Evolutionary conservation across 1,140 invertebrate genomes (phyloP).

Genomic region (Pogonomyrmex californicus): DNA sequence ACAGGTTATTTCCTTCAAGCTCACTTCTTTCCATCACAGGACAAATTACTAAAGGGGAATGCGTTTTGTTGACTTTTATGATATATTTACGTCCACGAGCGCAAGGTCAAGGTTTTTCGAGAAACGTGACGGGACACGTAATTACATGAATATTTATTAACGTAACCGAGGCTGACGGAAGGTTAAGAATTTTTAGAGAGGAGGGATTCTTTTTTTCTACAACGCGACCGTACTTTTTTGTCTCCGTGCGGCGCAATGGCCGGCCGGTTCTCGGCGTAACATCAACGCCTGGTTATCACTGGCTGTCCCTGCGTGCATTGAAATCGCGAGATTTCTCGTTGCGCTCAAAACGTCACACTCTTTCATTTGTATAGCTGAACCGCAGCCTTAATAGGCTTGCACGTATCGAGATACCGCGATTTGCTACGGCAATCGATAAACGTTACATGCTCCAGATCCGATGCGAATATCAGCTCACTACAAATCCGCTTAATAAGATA

Average conservation of each 20-base stretch:
- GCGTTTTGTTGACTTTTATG: background rate
- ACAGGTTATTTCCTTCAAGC: background rate
- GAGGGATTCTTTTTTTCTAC: background rate
- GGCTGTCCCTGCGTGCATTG: constrained; percentile 78
- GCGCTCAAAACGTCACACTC: background rate
- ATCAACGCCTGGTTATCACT: constrained; percentile 80
- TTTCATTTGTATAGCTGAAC: constrained; percentile 1
- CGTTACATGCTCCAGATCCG: constrained; percentile 16
- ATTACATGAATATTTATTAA: constrained; percentile 46
- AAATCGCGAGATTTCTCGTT: constrained; percentile 78
- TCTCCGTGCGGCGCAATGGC: background rate
- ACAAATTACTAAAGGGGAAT: background rate
- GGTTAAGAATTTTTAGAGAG: background rate
- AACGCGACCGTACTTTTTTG: constrained; percentile 20
- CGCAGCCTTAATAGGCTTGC: constrained; percentile 6
- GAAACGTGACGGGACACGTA: background rate
- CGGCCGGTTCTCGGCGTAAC: constrained; percentile 70
- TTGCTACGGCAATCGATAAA: constrained; percentile 26
- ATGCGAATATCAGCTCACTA: background rate
- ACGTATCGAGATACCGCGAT: background rate
- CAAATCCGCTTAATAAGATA: background rate
- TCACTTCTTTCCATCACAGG: background rate
- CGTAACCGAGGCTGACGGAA: background rate
- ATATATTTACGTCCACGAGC: background rate
- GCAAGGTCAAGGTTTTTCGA: background rate